Evolutionary conservation across 2,888 invertebrate genomes (phyloP).

Genomic region (Eilema caniola): DNA sequence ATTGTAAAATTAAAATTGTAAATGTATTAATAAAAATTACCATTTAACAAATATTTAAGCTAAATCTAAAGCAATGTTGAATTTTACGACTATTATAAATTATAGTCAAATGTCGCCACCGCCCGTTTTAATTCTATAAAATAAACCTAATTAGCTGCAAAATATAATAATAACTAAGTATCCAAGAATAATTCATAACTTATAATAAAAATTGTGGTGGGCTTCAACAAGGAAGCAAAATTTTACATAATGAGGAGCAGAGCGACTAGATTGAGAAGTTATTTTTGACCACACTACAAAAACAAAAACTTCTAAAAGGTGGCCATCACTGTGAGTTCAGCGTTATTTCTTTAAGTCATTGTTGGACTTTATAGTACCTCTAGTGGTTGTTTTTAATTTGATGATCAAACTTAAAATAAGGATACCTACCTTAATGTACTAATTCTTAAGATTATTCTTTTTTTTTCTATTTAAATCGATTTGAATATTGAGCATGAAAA

Average conservation of each 20-base stretch:
- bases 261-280: neutral
- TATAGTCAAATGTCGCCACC: neutral
- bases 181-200: conserved; percentile 1
- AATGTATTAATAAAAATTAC: neutral
- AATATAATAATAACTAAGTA: conserved; percentile 2
- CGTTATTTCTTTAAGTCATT: neutral
- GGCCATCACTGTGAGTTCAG: too few species aligned
- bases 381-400: too few species aligned
- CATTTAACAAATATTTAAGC: neutral
- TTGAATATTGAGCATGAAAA: too few species aligned
- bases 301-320: too few species aligned
- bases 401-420: too few species aligned
- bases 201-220: neutral
- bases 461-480: too few species aligned
- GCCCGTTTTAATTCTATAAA: neutral
- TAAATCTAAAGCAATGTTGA: neutral
- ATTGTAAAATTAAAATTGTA: too few species aligned
- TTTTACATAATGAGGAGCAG: neutral
- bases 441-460: too few species aligned
- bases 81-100: neutral
- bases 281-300: neutral
- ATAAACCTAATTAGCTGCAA: neutral
- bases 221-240: conserved; percentile 5
- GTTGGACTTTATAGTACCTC: too few species aligned
- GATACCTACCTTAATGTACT: too few species aligned